These are phyloP conservation scores for Spongia lamella DNA, from an alignment of 37 sponge, comb jelly and placozoan genomes.

Conservation along the genomic window DNA sequence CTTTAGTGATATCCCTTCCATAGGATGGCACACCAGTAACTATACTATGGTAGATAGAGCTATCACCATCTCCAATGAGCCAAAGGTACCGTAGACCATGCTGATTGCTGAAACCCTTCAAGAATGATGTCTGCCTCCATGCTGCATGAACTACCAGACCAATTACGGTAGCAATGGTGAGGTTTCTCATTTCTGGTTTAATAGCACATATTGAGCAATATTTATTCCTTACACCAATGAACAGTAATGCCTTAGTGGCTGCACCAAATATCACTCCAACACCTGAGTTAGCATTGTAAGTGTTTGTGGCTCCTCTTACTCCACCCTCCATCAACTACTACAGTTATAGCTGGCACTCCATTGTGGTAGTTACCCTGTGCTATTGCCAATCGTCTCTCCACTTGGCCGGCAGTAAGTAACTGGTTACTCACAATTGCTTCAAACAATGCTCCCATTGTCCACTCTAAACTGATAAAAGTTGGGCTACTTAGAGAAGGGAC, in stretches of 20 bases:
- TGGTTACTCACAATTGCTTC: too few species aligned
- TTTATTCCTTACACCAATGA: constrained; percentile 13
- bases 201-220: constrained; percentile 3
- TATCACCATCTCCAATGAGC: constrained; percentile 19
- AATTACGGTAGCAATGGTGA: constrained; percentile 26
- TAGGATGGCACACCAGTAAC: neutral
- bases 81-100: constrained; percentile 8
- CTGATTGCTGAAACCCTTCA: constrained; percentile 6
- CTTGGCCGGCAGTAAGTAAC: too few species aligned
- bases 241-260: constrained; percentile 7
- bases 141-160: constrained; percentile 14
- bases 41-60: constrained; percentile 4
- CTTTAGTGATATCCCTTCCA: constrained; percentile 7
- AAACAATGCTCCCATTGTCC: too few species aligned
- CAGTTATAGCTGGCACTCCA: too few species aligned
- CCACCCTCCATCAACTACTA: too few species aligned
- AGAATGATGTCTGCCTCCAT: constrained; percentile 24
- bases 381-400: too few species aligned
- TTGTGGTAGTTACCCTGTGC: too few species aligned
- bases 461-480: too few species aligned
- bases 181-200: too few species aligned
- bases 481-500: too few species aligned
- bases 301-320: too few species aligned
- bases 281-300: constrained; percentile 22
- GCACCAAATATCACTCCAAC: constrained; percentile 24